Evolutionary conservation across 1,140 invertebrate species (phyloP), one percentile per base, ranked within the genome.

Genomic region (Euwallacea similis): DNA sequence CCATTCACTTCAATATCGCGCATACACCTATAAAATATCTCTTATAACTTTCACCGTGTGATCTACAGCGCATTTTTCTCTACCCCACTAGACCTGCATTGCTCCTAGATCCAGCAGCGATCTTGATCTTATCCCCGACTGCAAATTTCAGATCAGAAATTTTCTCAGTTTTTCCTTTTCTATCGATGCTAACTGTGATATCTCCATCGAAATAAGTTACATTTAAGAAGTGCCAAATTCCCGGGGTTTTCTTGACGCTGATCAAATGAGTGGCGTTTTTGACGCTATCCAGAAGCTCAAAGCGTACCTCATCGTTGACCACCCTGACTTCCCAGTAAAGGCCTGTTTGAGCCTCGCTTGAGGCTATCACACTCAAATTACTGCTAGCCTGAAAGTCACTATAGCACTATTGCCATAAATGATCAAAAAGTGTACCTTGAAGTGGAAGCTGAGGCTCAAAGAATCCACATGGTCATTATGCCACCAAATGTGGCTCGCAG

Each of bases 261-360:
- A 90, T 88, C 6, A 90, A 82, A 71, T 91, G 87, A 0, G 91
- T 93, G 0, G 91, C 82, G 74, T 93, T 93, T 42, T 84, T 86
- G 6, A 87, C 80, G 70, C 90, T 87, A 65, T 91, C 88, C 15
- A 91, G 86, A 33, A 94, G 81, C 81, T 93, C 90, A 78, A 95
- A 94, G 75, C 91, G 85, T 46, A 95, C 89, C 82, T 93, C 91
- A 77, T 93, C 91, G 78, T 92, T 92, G 0, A 91, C 88, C 74
- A 91, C 85, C 54, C 91, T 86, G 85, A 96, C 92, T 89, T 96
- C 93, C 91, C 93, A 94, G 81, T 91, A 93, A 73, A 87, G 85
- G 33, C 88, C 87, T 46, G 87, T 88, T 64, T 85, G 86, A 7
- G 94, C 88, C 78, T 93, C 89, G 73, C 92, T 91, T 66, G 93